Percentiles rank a stretch among this genome's conserved stretches.
phyloP scores from a whole-genome alignment of 2,888 invertebrate species.

The Oxystoma pomonae region DNA sequence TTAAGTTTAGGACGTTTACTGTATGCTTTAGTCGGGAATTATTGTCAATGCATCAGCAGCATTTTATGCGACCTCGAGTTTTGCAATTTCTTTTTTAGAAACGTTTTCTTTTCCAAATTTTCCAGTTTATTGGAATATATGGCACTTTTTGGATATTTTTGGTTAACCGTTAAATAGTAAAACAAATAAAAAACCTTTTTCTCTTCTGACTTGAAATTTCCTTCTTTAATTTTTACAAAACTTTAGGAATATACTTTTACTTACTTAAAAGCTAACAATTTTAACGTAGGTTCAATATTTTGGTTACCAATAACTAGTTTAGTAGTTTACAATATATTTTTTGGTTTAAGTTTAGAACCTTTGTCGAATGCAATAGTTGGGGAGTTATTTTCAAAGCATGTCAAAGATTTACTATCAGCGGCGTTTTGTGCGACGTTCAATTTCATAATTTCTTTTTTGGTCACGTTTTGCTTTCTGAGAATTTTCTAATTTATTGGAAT shows the following conservation, averaged over 20 bases:
- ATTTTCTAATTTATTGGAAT: constrained; percentile 57
- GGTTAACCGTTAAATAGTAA: constrained; percentile 20
- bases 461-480: constrained; percentile 67
- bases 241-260: constrained; percentile 59
- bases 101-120: constrained; percentile 67
- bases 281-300: constrained; percentile 20
- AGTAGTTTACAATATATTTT: constrained; percentile 66
- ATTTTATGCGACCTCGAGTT: constrained; percentile 71
- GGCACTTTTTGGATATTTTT: constrained; percentile 71
- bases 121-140: constrained; percentile 56
- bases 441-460: constrained; percentile 70
- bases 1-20: constrained; percentile 64
- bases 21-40: constrained; percentile 64
- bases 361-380: constrained; percentile 60
- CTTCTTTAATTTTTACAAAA: too few species aligned
- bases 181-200: too few species aligned
- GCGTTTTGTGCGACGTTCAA: constrained; percentile 72
- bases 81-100: constrained; percentile 70
- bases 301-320: constrained; percentile 43
- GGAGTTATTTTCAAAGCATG: constrained; percentile 72
- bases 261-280: constrained; percentile 50
- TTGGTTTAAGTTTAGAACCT: constrained; percentile 67
- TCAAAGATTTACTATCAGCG: constrained; percentile 44
- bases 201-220: too few species aligned
- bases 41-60: constrained; percentile 69